These are phyloP conservation scores for Nansenia antarctica DNA, from an alignment of 2,113 vertebrate species.

Conservation along the genomic window DNA sequence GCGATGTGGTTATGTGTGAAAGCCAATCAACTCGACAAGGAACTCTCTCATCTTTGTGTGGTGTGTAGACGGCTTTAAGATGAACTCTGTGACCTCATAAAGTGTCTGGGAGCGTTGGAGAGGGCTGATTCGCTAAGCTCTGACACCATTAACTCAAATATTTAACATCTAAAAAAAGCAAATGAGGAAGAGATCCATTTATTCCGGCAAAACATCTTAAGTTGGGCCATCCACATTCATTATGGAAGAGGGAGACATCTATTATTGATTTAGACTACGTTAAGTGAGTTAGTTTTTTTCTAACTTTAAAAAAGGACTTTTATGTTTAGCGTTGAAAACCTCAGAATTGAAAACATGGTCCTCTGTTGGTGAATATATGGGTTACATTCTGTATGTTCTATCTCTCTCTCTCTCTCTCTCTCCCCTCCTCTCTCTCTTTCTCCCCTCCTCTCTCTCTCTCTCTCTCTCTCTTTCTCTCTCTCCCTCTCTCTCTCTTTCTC, in stretches of 20 bases:
- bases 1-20: no score
- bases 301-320: not conserved
- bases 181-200: not conserved
- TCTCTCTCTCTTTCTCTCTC: no score
- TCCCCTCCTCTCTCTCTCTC: no score
- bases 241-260: conserved; percentile 22
- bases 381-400: not conserved
- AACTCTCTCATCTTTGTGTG: no score
- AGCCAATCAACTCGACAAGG: no score
- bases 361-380: conserved; percentile 4
- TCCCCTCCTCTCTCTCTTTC: no score
- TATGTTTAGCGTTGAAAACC: conserved; percentile 5
- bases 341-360: conserved; percentile 4
- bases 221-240: conserved; percentile 23
- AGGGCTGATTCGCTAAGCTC: not conserved
- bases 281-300: conserved; percentile 1
- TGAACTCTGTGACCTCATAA: not conserved
- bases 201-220: conserved; percentile 9
- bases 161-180: not conserved
- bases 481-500: no score
- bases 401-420: no score
- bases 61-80: no score
- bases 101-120: no score
- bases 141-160: conserved; percentile 5
- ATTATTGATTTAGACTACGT: conserved; percentile 35